Base-by-base conservation (phyloP, 37 sponge, comb jelly and placozoan genomes). In the Halichondria panicea region DNA sequence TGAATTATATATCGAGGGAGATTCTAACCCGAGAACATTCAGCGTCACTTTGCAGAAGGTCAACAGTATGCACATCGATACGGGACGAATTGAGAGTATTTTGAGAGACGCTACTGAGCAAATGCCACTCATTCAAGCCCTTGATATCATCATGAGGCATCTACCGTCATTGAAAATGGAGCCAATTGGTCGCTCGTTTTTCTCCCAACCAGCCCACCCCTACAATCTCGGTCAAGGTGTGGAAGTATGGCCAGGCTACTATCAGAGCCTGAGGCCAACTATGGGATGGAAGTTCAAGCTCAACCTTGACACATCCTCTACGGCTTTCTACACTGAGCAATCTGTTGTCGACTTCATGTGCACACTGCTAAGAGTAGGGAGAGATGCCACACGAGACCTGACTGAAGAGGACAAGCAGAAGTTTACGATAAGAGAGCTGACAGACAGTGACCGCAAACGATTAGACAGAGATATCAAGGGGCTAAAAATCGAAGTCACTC, bases 311-410 rank as follows among this genome's bases (percentile, higher is more conserved):
- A 69, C 77, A 28, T 66, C 92, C 0, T 59, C 82, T 50, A 89
- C 94, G 35, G 90, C 94, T 5, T 93, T 93, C 78, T 93, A 93
- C 78, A 78, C 85, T 66, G 83, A 81, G 52, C 94, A 93, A 68
- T 55, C 82, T 28, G 94, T 93, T 4, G 48, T 82, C 28, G 81
- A 88, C 27, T 93, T 89, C 48, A 57, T 93, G 77, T 66, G 60
- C 19, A 69, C 77, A 57, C 61, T 75, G 9, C 38, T 83, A 40
- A 68, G 50, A 44, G 33, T 31, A 36, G 34, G 58, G 15, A 39
- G 60, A 55, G 80, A 65, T 57, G 45, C 43, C 4, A 72, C 52
- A 11, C 52, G 70, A 27, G 67, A 33, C 40, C 0, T 61, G 1
- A 55, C 42, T 19, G 19, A 55, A 33, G 44, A 38, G 11, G 61